Base-by-base conservation (phyloP, 2,888 invertebrate species). In the Chrysolina americana region DNA sequence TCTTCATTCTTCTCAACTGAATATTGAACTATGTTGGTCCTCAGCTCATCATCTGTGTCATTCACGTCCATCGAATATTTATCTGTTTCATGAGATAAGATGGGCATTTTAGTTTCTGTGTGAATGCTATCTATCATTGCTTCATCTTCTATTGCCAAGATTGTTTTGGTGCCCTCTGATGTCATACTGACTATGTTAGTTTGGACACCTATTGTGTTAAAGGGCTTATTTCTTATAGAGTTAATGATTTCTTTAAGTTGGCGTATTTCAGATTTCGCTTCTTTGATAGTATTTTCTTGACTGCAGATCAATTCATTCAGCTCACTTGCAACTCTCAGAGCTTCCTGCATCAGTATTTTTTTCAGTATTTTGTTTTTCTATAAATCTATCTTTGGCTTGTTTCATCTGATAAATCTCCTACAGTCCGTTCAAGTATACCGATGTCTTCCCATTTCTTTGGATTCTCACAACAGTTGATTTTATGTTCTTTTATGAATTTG, bases 1-100 rank as follows among this genome's bases (percentile, higher is more conserved):
- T 59, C 59, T 21, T 59, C 59, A 59, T 59, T 17, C 21, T 59
- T 21, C 59, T 21, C 59, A 59, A 59, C 59, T 21, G 59, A 59
- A 23, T 9, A 59, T 59, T 9, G 8, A 59, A 6, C 59, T 59
- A 59, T 59, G 59, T 59, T 59, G 59, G 59, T 59, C 21, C 21
- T 59, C 59, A 59, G 23, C 23, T 23, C 23, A 59, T 59, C 21
- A 59, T 59, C 59, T 59, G 10, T 21, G 59, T 59, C 21, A 59
- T 2, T 21, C 5, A 59, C 23, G 59, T 59, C 59, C 21, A 59
- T 23, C 21, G 59, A 3, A 21, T 59, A 59, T 59, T 8, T 59
- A 21, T 59, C 59, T 15, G 59, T 59, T 59, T 59, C 59, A 21
- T 59, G 59, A 13, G 59, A 59, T 59, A 59, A 23, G 28, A 28